These are phyloP conservation scores for Microtus montanus DNA, from an alignment of 2,113 vertebrate genomes.

Conservation along the genomic window DNA sequence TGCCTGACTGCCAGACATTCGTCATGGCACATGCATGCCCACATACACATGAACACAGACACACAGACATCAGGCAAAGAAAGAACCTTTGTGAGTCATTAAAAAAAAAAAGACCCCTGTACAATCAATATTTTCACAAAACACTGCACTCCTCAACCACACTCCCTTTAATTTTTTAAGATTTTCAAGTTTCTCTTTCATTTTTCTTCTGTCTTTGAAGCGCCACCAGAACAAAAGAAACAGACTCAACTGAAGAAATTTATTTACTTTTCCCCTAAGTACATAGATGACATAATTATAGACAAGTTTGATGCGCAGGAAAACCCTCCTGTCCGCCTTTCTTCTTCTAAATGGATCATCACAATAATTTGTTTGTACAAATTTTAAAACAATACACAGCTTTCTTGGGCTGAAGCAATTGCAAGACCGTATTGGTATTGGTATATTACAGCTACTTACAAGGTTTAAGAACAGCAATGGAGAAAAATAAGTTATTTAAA, in stretches of 20 bases:
- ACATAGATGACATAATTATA: conserved; percentile 96
- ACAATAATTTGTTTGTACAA: conserved; percentile 96
- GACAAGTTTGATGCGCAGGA: conserved; percentile 96
- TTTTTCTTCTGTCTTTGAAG: background rate
- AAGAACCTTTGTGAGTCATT: background rate
- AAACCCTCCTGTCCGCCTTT: conserved; percentile 94
- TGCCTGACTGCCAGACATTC: rapidly evolving
- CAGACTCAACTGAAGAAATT: conserved; percentile 84
- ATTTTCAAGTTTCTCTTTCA: background rate
- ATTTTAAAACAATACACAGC: conserved; percentile 94
- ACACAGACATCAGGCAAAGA: background rate
- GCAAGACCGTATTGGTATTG: conserved; percentile 94
- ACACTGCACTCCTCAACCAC: background rate
- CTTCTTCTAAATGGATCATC: conserved; percentile 93
- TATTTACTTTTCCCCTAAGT: conserved; percentile 88
- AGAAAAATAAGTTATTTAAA: conserved; percentile 99
- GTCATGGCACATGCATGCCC: background rate
- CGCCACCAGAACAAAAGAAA: conserved; percentile 19
- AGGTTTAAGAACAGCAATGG: conserved; percentile 93
- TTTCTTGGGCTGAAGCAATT: conserved; percentile 88
- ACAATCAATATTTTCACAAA: background rate
- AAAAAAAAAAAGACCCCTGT: background rate
- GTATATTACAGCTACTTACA: conserved; percentile 99
- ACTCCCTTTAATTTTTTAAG: background rate
- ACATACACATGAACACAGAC: background rate